Percentiles rank a stretch among this genome's conserved stretches.
These are phyloP conservation scores for Raillietiella orientalis DNA, from an alignment of 2,888 invertebrate species.

Conservation along the genomic window DNA sequence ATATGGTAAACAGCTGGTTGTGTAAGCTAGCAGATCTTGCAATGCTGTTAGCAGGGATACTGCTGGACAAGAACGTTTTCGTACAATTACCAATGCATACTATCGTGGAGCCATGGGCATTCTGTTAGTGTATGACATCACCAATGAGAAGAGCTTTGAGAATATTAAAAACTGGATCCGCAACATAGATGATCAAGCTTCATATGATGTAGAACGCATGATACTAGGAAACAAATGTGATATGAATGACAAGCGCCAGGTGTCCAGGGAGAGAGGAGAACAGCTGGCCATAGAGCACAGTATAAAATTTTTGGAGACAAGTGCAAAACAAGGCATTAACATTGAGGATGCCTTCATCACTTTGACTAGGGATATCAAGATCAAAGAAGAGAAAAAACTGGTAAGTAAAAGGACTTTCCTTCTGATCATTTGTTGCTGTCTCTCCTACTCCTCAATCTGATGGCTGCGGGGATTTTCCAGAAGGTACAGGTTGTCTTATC, in stretches of 20 bases:
- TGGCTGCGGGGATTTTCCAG: too few species aligned
- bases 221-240: conserved; percentile 97
- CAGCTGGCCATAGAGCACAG: conserved; percentile 90
- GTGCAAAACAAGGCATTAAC: conserved; percentile 88
- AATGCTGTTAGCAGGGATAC: conserved; percentile 47
- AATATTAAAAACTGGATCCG: conserved; percentile 98
- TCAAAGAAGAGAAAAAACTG: conserved; percentile 94
- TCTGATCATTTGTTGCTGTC: background rate
- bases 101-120: conserved; percentile 99
- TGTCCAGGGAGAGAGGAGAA: conserved; percentile 82
- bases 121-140: conserved; percentile 96
- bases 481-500: too few species aligned
- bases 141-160: conserved; percentile 94
- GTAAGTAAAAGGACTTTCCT: conserved; percentile 21
- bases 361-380: conserved; percentile 84
- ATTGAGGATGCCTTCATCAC: conserved; percentile 95
- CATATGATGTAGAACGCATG: conserved; percentile 97
- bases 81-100: conserved; percentile 98
- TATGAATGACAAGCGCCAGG: conserved; percentile 75
- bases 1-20: conserved; percentile 14
- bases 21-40: background rate
- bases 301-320: conserved; percentile 97
- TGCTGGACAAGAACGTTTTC: conserved; percentile 91
- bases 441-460: too few species aligned
- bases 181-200: conserved; percentile 96